Evolutionary conservation across 1,140 invertebrate genomes (phyloP).

Genomic region (Drosophila athabasca): DNA sequence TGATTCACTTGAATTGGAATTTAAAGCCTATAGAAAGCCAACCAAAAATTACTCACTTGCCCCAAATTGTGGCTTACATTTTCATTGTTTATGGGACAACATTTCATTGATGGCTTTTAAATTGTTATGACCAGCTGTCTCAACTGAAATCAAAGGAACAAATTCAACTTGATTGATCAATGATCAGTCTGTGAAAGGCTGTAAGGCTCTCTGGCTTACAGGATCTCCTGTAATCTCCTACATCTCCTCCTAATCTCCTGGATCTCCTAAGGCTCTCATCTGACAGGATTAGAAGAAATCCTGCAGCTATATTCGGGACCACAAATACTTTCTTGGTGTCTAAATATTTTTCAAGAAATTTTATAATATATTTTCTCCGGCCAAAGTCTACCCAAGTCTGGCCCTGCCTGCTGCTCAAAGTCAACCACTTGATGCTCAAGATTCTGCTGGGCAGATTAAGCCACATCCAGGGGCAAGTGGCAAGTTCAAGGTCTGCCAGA

Average conservation of each 20-base stretch:
- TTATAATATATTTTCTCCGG: not conserved
- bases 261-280: too few species aligned
- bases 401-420: too few species aligned
- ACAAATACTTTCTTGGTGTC: too few species aligned
- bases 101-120: constrained; percentile 61
- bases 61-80: constrained; percentile 60
- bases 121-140: constrained; percentile 75
- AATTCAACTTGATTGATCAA: constrained; percentile 31
- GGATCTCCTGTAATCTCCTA: too few species aligned
- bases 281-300: too few species aligned
- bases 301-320: too few species aligned
- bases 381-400: too few species aligned
- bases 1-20: constrained; percentile 38
- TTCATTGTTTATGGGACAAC: constrained; percentile 43
- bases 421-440: constrained; percentile 12
- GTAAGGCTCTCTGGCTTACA: too few species aligned
- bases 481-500: constrained; percentile 67
- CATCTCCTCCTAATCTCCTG: too few species aligned
- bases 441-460: constrained; percentile 1
- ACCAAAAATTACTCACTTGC: constrained; percentile 51
- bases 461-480: constrained; percentile 37
- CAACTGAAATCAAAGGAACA: constrained; percentile 7
- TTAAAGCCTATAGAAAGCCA: constrained; percentile 6
- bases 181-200: not conserved
- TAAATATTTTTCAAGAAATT: too few species aligned